These are phyloP conservation scores for Cyclura pinguis DNA, from an alignment of 2,797 vertebrate species.

Conservation along the genomic window DNA sequence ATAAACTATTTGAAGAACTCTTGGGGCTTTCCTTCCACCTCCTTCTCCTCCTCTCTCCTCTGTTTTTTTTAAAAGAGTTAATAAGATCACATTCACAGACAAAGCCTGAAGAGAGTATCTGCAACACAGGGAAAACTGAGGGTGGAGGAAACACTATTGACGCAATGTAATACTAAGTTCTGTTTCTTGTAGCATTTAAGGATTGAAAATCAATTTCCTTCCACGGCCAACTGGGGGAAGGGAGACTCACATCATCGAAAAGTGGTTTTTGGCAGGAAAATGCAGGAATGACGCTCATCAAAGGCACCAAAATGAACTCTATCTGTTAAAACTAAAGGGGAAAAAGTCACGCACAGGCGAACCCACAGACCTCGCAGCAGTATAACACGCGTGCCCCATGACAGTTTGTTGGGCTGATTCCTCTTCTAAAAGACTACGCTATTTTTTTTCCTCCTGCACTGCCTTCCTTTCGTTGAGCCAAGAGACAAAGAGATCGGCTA, in stretches of 20 bases:
- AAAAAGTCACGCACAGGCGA: not conserved
- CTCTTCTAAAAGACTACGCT: not conserved
- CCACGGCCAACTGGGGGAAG: not conserved
- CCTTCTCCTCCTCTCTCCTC: no score
- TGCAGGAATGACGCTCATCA: fast-evolving
- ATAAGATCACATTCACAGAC: not conserved
- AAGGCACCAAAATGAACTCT: not conserved
- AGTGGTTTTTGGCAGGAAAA: not conserved
- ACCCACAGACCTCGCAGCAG: not conserved
- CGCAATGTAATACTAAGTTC: not conserved
- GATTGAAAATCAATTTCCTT: not conserved
- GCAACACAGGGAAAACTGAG: not conserved
- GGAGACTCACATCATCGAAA: fast-evolving
- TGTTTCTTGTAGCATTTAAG: not conserved
- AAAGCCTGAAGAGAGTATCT: not conserved
- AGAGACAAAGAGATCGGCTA: no score
- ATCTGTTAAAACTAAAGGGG: not conserved
- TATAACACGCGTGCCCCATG: not conserved
- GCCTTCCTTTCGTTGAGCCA: no score
- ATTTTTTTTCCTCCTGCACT: not conserved
- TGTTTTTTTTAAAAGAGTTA: not conserved
- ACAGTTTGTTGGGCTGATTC: not conserved
- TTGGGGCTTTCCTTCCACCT: not conserved
- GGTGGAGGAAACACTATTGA: not conserved
- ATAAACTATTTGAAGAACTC: not conserved